A percentile compares a stretch with the other conserved stretches of the same genome.
Evolutionary conservation across 2,113 vertebrate genomes (phyloP).

Genomic region (Toxotes jaculatrix): DNA sequence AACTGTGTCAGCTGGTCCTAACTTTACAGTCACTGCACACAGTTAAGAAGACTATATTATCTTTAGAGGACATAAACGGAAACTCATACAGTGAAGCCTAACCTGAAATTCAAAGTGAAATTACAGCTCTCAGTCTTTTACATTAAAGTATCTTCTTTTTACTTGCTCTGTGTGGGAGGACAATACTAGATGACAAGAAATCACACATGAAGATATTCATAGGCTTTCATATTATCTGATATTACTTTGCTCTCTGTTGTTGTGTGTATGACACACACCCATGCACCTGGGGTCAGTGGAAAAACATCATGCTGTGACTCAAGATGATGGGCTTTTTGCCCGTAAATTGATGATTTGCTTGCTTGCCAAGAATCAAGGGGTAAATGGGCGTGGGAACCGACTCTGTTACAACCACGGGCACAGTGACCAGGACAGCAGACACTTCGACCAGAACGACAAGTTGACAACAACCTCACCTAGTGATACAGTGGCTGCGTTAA

Average conservation of each 20-base stretch:
- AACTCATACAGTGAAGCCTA: neutral
- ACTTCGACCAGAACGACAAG: no score
- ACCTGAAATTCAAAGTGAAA: neutral
- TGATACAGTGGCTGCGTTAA: neutral
- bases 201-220: neutral
- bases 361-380: neutral
- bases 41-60: neutral
- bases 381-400: neutral
- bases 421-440: neutral
- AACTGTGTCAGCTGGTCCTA: neutral
- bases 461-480: neutral
- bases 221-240: neutral
- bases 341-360: conserved; percentile 13
- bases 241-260: neutral
- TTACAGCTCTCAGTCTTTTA: neutral
- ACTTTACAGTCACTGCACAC: neutral
- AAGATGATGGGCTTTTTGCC: conserved; percentile 15
- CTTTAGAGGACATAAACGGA: neutral
- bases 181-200: neutral
- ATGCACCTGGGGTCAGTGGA: conserved; percentile 15
- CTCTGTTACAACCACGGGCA: neutral
- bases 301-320: neutral
- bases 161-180: neutral
- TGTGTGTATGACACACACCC: neutral
- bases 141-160: neutral